phyloP scores from a whole-genome alignment of 30 jellyfish, hydroid and myxozoan species.

The Phacellophora camtschatica region DNA sequence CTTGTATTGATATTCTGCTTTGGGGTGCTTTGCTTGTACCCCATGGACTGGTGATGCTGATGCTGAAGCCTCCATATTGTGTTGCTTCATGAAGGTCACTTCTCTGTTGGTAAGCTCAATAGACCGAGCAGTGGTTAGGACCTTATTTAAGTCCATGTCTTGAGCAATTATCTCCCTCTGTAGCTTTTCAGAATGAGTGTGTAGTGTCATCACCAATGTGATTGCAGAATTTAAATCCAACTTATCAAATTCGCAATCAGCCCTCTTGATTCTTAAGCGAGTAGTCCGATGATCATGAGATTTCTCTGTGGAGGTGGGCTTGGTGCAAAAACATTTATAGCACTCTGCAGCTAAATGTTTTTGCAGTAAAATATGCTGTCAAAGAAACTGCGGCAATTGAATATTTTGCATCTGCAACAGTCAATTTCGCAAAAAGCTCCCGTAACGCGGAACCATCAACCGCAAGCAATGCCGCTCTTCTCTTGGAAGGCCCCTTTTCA shows the following conservation, averaged over 20 bases:
- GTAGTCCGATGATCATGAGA: conserved; percentile 15
- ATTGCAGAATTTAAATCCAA: conserved; percentile 4
- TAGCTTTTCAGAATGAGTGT: conserved; percentile 33
- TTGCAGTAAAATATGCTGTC: neutral
- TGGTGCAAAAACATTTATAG: neutral
- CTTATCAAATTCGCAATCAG: conserved; percentile 1
- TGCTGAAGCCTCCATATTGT: conserved; percentile 10
- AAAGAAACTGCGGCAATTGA: neutral
- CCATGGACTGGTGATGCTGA: neutral
- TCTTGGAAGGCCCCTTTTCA: neutral
- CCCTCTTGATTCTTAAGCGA: neutral
- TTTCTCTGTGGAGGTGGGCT: neutral
- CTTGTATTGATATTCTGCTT: conserved; percentile 5
- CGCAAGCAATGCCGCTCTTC: neutral
- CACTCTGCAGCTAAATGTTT: conserved; percentile 8
- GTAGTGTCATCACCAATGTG: conserved; percentile 27
- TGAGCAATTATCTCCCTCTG: neutral
- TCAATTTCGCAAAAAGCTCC: no score
- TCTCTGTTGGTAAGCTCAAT: neutral
- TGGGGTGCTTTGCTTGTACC: neutral
- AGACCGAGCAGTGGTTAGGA: neutral
- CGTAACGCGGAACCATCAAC: neutral
- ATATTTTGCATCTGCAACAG: no score
- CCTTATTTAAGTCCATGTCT: neutral
- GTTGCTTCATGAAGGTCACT: neutral